phyloP scores from a whole-genome alignment of 1,140 invertebrate genomes.

The Drosophila nebulosa region DNA sequence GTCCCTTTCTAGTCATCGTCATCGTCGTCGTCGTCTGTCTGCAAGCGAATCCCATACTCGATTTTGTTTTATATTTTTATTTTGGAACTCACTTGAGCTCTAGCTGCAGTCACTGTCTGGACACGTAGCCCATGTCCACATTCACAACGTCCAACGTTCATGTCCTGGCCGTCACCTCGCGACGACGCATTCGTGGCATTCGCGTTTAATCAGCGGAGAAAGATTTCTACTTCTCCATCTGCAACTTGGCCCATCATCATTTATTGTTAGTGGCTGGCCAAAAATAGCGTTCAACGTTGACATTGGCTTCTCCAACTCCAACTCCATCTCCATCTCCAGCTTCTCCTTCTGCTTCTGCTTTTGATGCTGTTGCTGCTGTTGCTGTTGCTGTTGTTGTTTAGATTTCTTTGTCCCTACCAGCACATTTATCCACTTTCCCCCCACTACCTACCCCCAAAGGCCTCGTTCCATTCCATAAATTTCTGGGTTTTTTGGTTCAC shows the following conservation, averaged over 20 bases:
- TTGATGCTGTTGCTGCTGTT: constrained; percentile 11
- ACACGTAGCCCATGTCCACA: constrained; percentile 58
- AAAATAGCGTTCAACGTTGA: constrained; percentile 21
- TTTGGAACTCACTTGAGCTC: constrained; percentile 21
- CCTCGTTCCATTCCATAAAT: constrained; percentile 26
- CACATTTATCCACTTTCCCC: background rate
- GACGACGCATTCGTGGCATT: constrained; percentile 70
- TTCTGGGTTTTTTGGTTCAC: constrained; percentile 40
- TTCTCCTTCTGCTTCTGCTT: background rate
- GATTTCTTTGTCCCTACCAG: constrained; percentile 65
- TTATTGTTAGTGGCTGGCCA: constrained; percentile 66
- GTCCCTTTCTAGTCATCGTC: background rate
- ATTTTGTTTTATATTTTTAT: constrained; percentile 11
- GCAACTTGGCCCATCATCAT: constrained; percentile 50
- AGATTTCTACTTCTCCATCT: constrained; percentile 19
- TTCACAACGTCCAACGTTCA: constrained; percentile 8
- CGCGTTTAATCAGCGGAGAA: constrained; percentile 50
- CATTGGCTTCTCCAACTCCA: background rate
- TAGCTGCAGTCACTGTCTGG: constrained; percentile 51
- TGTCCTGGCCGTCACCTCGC: constrained; percentile 69
- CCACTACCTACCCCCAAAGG: background rate
- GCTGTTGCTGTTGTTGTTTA: constrained; percentile 63
- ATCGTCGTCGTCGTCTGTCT: constrained; percentile 8
- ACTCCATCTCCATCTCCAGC: background rate
- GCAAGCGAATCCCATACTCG: constrained; percentile 1